Percentiles rank a stretch among this genome's conserved stretches.
phyloP scores from a whole-genome alignment of 1,140 invertebrate genomes.

The Drosophila jambulina region DNA sequence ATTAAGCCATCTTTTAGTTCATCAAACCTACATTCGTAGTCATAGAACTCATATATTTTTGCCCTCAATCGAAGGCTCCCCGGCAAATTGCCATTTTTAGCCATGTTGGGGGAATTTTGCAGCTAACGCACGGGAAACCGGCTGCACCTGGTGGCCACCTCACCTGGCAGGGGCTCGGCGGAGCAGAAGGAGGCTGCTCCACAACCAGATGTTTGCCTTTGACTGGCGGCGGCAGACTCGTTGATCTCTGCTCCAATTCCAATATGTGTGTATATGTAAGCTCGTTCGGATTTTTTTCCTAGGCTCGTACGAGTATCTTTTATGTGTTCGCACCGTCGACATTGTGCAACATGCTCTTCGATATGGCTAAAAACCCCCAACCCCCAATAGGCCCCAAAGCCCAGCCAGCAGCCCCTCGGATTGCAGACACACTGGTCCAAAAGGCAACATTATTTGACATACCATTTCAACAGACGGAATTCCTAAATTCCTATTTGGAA shows the following conservation, averaged over 20 bases:
- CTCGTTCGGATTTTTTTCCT: slow-evolving; percentile 5
- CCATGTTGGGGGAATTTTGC: slow-evolving; percentile 20
- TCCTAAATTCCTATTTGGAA: neutral
- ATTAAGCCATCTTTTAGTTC: slow-evolving; percentile 21
- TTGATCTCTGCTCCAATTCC: slow-evolving; percentile 78
- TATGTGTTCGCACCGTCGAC: slow-evolving; percentile 44
- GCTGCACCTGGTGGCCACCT: slow-evolving; percentile 50
- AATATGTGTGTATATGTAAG: slow-evolving; percentile 40
- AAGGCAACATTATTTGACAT: slow-evolving; percentile 7
- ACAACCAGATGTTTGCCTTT: slow-evolving; percentile 59
- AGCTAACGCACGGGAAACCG: slow-evolving; percentile 64
- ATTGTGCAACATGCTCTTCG: slow-evolving; percentile 72
- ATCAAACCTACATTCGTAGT: slow-evolving; percentile 17
- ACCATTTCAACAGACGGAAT: slow-evolving; percentile 3
- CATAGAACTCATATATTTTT: slow-evolving; percentile 17
- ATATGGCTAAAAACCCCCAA: slow-evolving; percentile 42
- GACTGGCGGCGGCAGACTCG: slow-evolving; percentile 64
- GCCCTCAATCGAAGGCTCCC: slow-evolving; percentile 18
- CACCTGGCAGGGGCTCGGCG: neutral
- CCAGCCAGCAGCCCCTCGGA: slow-evolving; percentile 1
- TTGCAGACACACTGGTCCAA: slow-evolving; percentile 17
- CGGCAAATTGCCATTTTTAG: slow-evolving; percentile 41
- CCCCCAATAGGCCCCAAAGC: slow-evolving; percentile 5
- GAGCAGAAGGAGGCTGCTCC: slow-evolving; percentile 3
- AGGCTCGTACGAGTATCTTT: slow-evolving; percentile 21